phyloP scores from a whole-genome alignment of 1,140 invertebrate genomes.

The Drosophila ficusphila region DNA sequence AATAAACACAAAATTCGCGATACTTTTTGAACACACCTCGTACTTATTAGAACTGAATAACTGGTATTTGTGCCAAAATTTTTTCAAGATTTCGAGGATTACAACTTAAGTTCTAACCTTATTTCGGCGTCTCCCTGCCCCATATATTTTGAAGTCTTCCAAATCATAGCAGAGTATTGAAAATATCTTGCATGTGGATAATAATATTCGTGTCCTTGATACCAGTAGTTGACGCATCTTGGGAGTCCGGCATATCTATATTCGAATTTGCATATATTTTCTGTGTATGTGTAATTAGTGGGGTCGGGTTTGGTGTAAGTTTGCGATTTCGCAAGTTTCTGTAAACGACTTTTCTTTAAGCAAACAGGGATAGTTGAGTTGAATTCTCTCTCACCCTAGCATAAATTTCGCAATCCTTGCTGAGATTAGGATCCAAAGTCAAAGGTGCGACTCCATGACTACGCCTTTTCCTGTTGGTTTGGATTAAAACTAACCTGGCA shows the following conservation, averaged over 20 bases:
- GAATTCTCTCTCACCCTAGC: not conserved
- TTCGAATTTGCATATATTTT: not conserved
- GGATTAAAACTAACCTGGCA: not conserved
- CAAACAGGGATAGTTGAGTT: too few relatives aligned
- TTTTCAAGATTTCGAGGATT: too few relatives aligned
- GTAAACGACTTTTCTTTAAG: not conserved
- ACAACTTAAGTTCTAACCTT: too few relatives aligned
- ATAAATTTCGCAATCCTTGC: not conserved
- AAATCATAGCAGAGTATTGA: conserved; percentile 11
- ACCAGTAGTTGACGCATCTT: not conserved
- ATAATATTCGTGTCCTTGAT: not conserved
- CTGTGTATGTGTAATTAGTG: not conserved
- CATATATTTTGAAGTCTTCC: not conserved
- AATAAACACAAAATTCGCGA: too few relatives aligned
- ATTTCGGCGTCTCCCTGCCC: conserved; percentile 1
- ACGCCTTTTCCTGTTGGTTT: not conserved
- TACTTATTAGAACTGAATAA: too few relatives aligned
- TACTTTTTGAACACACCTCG: too few relatives aligned
- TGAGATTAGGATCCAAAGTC: not conserved
- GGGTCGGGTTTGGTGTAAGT: not conserved
- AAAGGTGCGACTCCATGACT: not conserved
- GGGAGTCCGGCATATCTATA: not conserved
- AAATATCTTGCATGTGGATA: not conserved
- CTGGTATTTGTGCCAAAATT: too few relatives aligned
- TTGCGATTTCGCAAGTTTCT: not conserved